These are phyloP conservation scores for Periophthalmodon schlosseri DNA, from an alignment of 2,113 vertebrate species.

Conservation along the genomic window DNA sequence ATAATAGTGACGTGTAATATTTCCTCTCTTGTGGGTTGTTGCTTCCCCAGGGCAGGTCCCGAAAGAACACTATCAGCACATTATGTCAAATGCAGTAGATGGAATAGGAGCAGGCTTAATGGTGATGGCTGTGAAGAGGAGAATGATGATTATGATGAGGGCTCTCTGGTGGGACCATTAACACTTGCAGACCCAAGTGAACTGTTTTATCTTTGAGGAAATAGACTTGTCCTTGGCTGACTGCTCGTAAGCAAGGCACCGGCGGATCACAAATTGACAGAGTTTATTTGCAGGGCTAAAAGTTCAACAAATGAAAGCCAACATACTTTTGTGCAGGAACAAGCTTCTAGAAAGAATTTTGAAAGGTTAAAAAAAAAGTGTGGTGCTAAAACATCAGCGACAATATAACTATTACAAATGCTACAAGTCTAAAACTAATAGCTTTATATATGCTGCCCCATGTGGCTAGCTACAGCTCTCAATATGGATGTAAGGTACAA, in stretches of 20 bases:
- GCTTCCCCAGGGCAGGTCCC: slow-evolving; percentile 53
- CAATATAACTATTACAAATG: not conserved
- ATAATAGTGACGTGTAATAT: slow-evolving; percentile 63
- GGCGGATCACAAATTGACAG: not conserved
- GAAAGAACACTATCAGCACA: slow-evolving; percentile 57
- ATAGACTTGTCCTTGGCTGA: slow-evolving; percentile 61
- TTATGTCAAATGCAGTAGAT: slow-evolving; percentile 65
- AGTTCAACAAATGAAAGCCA: not conserved
- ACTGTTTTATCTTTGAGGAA: slow-evolving; percentile 50
- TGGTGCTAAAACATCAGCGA: not conserved
- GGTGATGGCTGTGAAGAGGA: slow-evolving; percentile 56
- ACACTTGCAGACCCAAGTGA: slow-evolving; percentile 49
- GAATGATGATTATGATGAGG: slow-evolving; percentile 51
- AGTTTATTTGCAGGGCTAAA: not conserved
- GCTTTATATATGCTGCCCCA: not conserved
- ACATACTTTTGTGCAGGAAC: not conserved
- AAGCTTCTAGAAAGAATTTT: not conserved
- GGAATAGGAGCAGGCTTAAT: slow-evolving; percentile 51
- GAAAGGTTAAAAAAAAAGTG: not conserved
- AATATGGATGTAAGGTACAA: too few relatives aligned
- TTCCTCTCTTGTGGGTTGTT: slow-evolving; percentile 51
- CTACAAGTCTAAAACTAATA: not conserved
- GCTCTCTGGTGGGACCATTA: slow-evolving; percentile 56
- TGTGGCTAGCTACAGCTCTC: not conserved
- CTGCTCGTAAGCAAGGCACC: slow-evolving; percentile 25